Conservation (phyloP, 2,888 invertebrate species). For the Eilema sororculum region DNA sequence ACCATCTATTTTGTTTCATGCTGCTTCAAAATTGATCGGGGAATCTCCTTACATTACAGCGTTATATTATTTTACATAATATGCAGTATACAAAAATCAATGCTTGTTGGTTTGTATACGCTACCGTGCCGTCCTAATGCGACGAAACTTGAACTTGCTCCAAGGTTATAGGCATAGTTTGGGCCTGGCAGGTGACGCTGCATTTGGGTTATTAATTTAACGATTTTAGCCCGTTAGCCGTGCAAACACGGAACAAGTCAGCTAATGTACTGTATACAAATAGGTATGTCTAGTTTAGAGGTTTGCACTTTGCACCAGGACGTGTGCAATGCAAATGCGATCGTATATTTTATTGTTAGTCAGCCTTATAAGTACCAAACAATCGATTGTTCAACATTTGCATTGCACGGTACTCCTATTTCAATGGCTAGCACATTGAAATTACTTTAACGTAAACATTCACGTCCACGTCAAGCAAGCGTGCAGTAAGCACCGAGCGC, state of each 20-base stretch:
- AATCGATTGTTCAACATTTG: slow-evolving; percentile 10
- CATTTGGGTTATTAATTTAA: neutral
- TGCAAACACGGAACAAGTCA: neutral
- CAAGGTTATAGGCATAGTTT: neutral
- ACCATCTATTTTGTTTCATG: neutral
- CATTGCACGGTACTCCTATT: neutral
- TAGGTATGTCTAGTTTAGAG: neutral
- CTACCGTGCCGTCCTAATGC: neutral
- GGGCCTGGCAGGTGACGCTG: neutral
- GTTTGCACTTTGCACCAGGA: neutral
- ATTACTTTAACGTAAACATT: neutral
- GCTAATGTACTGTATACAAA: neutral
- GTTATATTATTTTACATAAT: too few relatives aligned
- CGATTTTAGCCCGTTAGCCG: neutral
- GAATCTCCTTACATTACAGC: neutral
- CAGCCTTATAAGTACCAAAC: slow-evolving; percentile 8
- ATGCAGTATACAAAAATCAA: neutral
- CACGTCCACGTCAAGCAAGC: neutral
- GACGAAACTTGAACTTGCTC: neutral
- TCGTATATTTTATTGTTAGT: neutral
- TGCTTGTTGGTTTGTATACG: neutral
- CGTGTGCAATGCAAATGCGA: neutral
- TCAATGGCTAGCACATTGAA: neutral
- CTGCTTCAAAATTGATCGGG: neutral
- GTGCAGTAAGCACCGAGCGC: too few relatives aligned